phyloP scores from a whole-genome alignment of 2,113 vertebrate genomes.

The Thunnus thynnus region DNA sequence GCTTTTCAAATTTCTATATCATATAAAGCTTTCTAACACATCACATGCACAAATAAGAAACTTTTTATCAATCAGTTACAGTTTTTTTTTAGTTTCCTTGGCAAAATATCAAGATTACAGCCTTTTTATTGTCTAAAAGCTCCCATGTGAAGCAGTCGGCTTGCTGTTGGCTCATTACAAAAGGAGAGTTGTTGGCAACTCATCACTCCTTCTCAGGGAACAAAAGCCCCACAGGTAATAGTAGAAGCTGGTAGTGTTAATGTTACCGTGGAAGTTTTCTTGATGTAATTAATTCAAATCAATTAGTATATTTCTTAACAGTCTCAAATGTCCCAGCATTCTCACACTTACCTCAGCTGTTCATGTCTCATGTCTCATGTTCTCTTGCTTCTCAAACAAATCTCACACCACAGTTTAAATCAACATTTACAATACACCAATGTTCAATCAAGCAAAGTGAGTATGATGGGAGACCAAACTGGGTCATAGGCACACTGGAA shows the following conservation, averaged over 20 bases:
- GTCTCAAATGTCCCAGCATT: not conserved
- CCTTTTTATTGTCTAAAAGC: not conserved
- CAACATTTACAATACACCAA: not conserved
- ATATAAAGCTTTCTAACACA: too few species aligned
- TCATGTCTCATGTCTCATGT: not conserved
- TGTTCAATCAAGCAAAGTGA: not conserved
- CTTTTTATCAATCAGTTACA: too few species aligned
- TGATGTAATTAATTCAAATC: not conserved
- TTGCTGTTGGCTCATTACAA: not conserved
- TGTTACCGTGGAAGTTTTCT: not conserved
- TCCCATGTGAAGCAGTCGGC: not conserved
- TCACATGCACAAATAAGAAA: not conserved
- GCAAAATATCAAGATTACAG: too few species aligned
- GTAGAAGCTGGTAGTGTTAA: not conserved
- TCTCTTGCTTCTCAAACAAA: not conserved
- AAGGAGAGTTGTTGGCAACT: not conserved
- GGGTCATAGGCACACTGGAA: not conserved
- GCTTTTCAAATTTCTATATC: too few species aligned
- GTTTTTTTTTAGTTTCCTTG: too few species aligned
- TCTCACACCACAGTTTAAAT: not conserved
- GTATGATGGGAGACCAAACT: not conserved
- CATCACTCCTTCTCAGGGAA: not conserved
- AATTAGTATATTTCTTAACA: not conserved
- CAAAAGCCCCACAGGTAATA: not conserved
- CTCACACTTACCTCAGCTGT: not conserved